Evolutionary conservation across 2,113 vertebrate genomes (phyloP).

Genomic region (Mungos mungo): DNA sequence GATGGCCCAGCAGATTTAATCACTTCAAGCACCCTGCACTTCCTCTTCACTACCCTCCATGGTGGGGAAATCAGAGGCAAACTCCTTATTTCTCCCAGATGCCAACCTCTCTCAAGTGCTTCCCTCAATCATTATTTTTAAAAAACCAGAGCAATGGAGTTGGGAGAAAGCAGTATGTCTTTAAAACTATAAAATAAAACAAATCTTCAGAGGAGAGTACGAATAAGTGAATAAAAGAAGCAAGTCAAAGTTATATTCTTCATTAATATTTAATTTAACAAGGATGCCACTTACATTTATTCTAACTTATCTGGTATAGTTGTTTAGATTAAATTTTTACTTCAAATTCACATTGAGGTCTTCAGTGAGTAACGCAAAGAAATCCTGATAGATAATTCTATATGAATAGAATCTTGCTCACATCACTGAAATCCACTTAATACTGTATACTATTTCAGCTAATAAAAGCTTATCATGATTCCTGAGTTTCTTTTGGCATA

Average conservation of each 20-base stretch:
- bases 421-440: background rate
- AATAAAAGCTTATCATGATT: conserved; percentile 16
- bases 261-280: conserved; percentile 51
- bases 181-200: conserved; percentile 45
- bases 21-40: conserved; percentile 59
- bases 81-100: conserved; percentile 62
- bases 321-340: conserved; percentile 26
- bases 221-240: conserved; percentile 41
- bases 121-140: conserved; percentile 6
- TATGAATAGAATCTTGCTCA: background rate
- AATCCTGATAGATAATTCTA: background rate
- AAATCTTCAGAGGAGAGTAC: background rate
- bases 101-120: conserved; percentile 7
- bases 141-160: conserved; percentile 34
- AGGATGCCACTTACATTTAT: conserved; percentile 24
- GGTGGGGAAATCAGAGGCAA: conserved; percentile 29
- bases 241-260: conserved; percentile 52
- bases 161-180: conserved; percentile 21
- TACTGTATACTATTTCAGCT: background rate
- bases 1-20: conserved; percentile 69
- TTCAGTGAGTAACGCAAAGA: background rate
- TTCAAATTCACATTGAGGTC: conserved; percentile 4
- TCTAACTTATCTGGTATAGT: background rate
- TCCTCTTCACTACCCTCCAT: conserved; percentile 8
- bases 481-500: background rate